Evolutionary conservation across 1,140 invertebrate genomes (phyloP), one percentile per base, ranked within the genome.

Genomic region (Phthorimaea operculella): DNA sequence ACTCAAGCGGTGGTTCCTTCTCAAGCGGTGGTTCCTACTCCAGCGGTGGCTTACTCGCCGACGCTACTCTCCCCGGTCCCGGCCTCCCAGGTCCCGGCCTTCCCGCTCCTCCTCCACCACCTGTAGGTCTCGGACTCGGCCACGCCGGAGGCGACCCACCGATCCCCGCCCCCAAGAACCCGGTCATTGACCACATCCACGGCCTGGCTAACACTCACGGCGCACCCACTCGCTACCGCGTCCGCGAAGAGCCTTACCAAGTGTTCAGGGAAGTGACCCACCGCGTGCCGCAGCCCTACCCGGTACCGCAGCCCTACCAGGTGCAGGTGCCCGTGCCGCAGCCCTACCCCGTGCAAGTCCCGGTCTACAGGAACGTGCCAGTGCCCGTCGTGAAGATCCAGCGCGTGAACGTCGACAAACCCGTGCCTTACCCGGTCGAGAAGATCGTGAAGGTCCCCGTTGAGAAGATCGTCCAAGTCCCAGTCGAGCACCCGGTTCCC

Each of bases 311-410:
- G 4, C 80, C 79, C 5, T 78, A 84, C 17, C 70, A 71, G 11
- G 79, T 83, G 7, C 64, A 73, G 17, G 69, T 87, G 0, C 83
- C 81, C 14, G 76, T 86, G 0, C 79, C 84, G 0, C 84, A 86
- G 47, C 85, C 84, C 8, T 85, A 85, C 68, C 82, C 84, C 5
- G 79, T 86, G 0, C 68, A 83, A 65, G 82, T 87, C 0, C 85
- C 85, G 21, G 67, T 80, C 1, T 70, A 81, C 5, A 79, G 67
- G 44, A 83, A 81, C 18, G 66, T 81, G 0, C 82, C 83, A 7
- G 76, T 86, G 0, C 83, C 84, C 16, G 79, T 86, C 1, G 75
- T 85, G 8, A 76, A 80, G 60, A 80, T 83, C 28, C 79, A 84
- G 54, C 74, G 82, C 15, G 79, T 85, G 7, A 78, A 76, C 50